Percentiles rank a stretch among this genome's conserved stretches.
Conservation (phyloP, 2,888 invertebrate species). For the Resseliella maxima region DNA sequence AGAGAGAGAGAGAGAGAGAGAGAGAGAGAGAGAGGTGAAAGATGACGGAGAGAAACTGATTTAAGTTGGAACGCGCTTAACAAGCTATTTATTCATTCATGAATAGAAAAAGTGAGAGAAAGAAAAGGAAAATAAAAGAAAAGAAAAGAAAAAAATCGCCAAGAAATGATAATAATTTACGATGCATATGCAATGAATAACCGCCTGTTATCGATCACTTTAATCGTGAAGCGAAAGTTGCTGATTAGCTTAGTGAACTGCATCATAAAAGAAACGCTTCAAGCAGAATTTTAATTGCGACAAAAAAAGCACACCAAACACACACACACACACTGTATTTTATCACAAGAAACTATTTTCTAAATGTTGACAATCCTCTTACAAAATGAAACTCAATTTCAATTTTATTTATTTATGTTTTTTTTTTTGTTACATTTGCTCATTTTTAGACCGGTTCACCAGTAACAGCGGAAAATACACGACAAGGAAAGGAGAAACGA, state of each 20-base stretch:
- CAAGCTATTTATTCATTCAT: constrained; percentile 7
- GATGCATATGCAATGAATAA: constrained; percentile 49
- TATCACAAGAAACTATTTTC: constrained; percentile 19
- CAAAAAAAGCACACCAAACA: constrained; percentile 48
- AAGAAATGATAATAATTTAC: constrained; percentile 23
- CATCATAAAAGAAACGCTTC: constrained; percentile 31
- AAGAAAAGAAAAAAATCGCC: not conserved
- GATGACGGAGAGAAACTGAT: not conserved
- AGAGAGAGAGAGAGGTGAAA: not conserved
- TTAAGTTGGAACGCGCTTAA: not conserved
- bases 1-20: too few species aligned
- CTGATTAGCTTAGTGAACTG: constrained; percentile 9
- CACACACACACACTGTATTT: too few species aligned
- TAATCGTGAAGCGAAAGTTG: constrained; percentile 53
- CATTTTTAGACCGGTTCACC: constrained; percentile 16
- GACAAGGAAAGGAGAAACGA: not conserved
- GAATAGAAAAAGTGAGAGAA: not conserved
- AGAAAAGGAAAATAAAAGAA: not conserved
- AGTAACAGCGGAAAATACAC: not conserved
- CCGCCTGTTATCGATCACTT: constrained; percentile 50
- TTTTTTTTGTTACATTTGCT: not conserved
- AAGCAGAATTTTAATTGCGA: constrained; percentile 43
- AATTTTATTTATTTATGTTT: not conserved
- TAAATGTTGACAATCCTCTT: constrained; percentile 27
- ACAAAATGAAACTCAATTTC: constrained; percentile 17